Evolutionary conservation across 2,888 invertebrate species (phyloP).

Genomic region (Drosophila vallismaia): DNA sequence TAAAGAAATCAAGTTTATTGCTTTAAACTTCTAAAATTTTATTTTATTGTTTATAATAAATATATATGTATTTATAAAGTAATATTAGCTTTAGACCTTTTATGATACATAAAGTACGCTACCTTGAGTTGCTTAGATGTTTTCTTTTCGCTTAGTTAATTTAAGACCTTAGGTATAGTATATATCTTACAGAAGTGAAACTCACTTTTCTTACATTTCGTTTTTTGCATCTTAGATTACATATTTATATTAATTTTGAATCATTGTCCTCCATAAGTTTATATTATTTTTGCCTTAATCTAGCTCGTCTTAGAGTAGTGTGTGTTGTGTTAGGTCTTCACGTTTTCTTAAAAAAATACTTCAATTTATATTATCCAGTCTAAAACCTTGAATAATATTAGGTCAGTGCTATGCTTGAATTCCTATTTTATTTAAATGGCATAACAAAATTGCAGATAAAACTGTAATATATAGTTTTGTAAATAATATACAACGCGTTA

Average conservation of each 20-base stretch:
- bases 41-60: slow-evolving; percentile 76
- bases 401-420: slow-evolving; percentile 69
- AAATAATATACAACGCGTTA: slow-evolving; percentile 47
- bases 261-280: slow-evolving; percentile 69
- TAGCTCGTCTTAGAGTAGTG: slow-evolving; percentile 37
- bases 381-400: slow-evolving; percentile 59
- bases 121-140: slow-evolving; percentile 59
- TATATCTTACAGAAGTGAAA: slow-evolving; percentile 65
- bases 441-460: slow-evolving; percentile 67
- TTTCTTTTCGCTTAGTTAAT: slow-evolving; percentile 60
- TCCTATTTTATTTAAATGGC: slow-evolving; percentile 54
- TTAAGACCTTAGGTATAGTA: slow-evolving; percentile 57
- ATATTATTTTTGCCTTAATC: slow-evolving; percentile 39
- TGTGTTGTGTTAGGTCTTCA: slow-evolving; percentile 16
- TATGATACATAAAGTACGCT: slow-evolving; percentile 67
- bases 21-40: slow-evolving; percentile 74
- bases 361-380: slow-evolving; percentile 51
- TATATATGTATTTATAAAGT: slow-evolving; percentile 59
- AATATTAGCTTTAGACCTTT: slow-evolving; percentile 57
- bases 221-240: slow-evolving; percentile 50
- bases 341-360: slow-evolving; percentile 65
- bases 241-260: slow-evolving; percentile 53
- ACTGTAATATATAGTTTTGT: slow-evolving; percentile 14
- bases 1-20: slow-evolving; percentile 10
- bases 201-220: slow-evolving; percentile 27